Percentiles rank a stretch among this genome's conserved stretches.
Evolutionary conservation across 1,140 invertebrate genomes (phyloP).

Genomic region (Andrena cerasifolii): DNA sequence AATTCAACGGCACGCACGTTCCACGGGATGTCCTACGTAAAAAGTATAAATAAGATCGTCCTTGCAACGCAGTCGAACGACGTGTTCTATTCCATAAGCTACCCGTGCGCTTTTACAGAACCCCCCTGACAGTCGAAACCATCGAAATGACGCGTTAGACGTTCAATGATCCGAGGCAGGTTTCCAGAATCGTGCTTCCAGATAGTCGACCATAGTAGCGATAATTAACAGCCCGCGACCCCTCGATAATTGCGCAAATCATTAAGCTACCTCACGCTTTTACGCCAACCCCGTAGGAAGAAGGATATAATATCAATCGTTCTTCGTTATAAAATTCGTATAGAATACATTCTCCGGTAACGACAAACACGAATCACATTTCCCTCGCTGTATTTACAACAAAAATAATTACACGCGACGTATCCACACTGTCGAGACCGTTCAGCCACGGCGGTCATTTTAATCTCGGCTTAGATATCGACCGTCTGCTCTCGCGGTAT

Average conservation of each 20-base stretch:
- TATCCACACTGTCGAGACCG: constrained; percentile 7
- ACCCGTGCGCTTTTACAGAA: neutral
- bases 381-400: constrained; percentile 17
- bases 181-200: neutral
- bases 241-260: neutral
- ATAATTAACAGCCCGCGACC: neutral
- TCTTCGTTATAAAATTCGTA: constrained; percentile 27
- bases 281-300: neutral
- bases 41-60: constrained; percentile 38
- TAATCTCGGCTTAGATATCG: too few relatives aligned
- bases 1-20: constrained; percentile 18
- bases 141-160: neutral
- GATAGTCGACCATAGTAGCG: constrained; percentile 1
- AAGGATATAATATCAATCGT: neutral
- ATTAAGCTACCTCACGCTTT: neutral
- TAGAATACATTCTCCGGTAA: constrained; percentile 16
- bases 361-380: constrained; percentile 23
- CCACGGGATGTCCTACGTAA: constrained; percentile 28
- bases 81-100: neutral
- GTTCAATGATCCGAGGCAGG: constrained; percentile 19
- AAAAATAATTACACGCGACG: constrained; percentile 9
- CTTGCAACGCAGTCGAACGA: constrained; percentile 31
- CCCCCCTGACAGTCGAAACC: neutral
- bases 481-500: too few relatives aligned
- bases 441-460: too few relatives aligned